phyloP scores from a whole-genome alignment of 2,888 invertebrate genomes.

The Adela reaumurella region DNA sequence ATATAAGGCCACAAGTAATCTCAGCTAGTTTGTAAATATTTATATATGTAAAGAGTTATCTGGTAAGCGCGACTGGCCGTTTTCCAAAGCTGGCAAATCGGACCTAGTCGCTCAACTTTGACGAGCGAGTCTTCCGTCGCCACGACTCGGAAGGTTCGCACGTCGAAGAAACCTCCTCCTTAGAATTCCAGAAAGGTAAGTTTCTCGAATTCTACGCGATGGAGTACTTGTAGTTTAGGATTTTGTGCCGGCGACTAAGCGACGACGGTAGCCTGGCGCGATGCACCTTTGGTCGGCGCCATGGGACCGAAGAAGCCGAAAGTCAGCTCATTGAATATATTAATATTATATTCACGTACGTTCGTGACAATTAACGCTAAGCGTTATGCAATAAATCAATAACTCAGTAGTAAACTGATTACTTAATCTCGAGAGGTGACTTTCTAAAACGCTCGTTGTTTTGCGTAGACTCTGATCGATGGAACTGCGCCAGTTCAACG shows the following conservation, averaged over 20 bases:
- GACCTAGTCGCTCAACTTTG: neutral
- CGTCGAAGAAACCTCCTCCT: slow-evolving; percentile 36
- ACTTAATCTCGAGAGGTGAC: neutral
- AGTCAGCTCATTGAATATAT: slow-evolving; percentile 91
- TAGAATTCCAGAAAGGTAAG: slow-evolving; percentile 55
- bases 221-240: slow-evolving; percentile 31
- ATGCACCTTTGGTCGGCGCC: neutral
- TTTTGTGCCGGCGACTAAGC: slow-evolving; percentile 42
- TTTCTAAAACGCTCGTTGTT: neutral
- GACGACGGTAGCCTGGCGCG: slow-evolving; percentile 14
- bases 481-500: neutral
- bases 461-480: neutral
- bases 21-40: slow-evolving; percentile 13
- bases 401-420: neutral
- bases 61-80: slow-evolving; percentile 26
- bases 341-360: slow-evolving; percentile 97
- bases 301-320: slow-evolving; percentile 26
- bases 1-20: neutral
- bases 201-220: slow-evolving; percentile 50
- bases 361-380: slow-evolving; percentile 75
- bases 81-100: neutral
- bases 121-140: neutral
- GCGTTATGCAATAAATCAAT: slow-evolving; percentile 25
- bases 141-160: slow-evolving; percentile 21
- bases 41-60: slow-evolving; percentile 23